Conservation (phyloP, 2,113 vertebrate genomes). For the Thomomys bottae region DNA sequence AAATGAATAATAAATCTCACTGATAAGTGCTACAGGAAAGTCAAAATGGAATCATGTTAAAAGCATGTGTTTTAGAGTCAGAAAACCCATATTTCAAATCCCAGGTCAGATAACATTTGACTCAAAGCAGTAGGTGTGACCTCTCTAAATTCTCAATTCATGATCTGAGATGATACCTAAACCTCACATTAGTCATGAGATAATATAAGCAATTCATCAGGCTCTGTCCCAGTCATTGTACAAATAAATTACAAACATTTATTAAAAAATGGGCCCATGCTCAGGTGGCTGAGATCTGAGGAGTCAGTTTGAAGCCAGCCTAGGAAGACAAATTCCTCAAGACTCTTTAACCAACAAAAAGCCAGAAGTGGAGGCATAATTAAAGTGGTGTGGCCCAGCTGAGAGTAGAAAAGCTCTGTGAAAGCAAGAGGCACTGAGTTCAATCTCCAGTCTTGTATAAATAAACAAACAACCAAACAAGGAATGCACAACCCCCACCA, state of each 20-base stretch:
- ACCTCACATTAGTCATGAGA: background rate
- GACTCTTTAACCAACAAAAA: too few species aligned
- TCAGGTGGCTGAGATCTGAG: too few species aligned
- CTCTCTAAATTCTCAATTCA: background rate
- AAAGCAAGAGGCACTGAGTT: too few species aligned
- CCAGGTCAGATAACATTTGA: background rate
- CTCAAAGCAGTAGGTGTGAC: background rate
- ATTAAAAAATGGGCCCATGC: background rate
- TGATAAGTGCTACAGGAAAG: background rate
- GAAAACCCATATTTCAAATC: background rate
- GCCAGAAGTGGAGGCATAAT: too few species aligned
- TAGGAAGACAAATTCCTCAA: too few species aligned
- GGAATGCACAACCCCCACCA: background rate
- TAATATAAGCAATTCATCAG: background rate
- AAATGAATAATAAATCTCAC: constrained; percentile 18
- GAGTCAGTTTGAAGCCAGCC: too few species aligned
- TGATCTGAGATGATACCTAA: background rate
- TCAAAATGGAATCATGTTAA: background rate
- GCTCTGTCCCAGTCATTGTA: background rate
- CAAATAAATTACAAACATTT: background rate
- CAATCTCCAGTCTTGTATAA: too few species aligned
- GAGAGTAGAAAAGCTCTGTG: too few species aligned
- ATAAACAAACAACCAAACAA: too few species aligned
- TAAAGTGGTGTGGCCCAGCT: too few species aligned
- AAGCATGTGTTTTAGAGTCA: background rate